Percentiles rank a stretch among this genome's conserved stretches.
phyloP scores from a whole-genome alignment of 1,140 invertebrate species.

The Zaprionus ghesquierei region DNA sequence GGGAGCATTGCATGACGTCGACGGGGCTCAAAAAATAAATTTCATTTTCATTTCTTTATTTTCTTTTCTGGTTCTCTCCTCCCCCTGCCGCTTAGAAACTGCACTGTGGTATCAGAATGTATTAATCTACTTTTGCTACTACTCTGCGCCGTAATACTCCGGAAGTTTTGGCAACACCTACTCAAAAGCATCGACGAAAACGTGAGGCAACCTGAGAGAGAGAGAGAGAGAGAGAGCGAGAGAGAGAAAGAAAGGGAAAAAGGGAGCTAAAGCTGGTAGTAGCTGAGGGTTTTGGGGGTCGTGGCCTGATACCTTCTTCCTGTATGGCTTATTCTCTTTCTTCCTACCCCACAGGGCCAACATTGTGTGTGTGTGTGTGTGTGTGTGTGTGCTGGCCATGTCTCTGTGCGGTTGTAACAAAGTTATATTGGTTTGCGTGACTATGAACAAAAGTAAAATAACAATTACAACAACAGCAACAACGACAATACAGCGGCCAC shows the following conservation, averaged over 20 bases:
- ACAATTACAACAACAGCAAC: conserved; percentile 72
- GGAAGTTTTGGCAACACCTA: conserved; percentile 79
- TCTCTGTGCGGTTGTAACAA: conserved; percentile 75
- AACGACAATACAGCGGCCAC: conserved; percentile 26
- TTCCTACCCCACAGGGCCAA: neutral
- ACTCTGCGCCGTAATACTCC: conserved; percentile 46
- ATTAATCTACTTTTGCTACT: conserved; percentile 74
- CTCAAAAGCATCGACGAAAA: conserved; percentile 55
- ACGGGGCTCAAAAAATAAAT: conserved; percentile 14
- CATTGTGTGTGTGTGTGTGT: neutral
- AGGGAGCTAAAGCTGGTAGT: no score
- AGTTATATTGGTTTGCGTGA: conserved; percentile 81
- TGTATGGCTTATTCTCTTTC: conserved; percentile 44
- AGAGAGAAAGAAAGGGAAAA: no score
- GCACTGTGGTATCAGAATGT: conserved; percentile 73
- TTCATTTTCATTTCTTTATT: conserved; percentile 37
- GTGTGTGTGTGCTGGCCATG: conserved; percentile 54
- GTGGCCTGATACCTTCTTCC: conserved; percentile 32
- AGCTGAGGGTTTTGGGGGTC: neutral
- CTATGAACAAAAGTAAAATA: conserved; percentile 79
- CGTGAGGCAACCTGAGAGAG: conserved; percentile 6
- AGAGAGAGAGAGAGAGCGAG: no score
- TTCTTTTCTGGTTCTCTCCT: conserved; percentile 35
- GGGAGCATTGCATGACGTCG: conserved; percentile 23
- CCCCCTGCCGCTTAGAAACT: conserved; percentile 37